These are phyloP conservation scores for Zygogramma bicolorata DNA, from an alignment of 2,888 invertebrate genomes.

Conservation along the genomic window DNA sequence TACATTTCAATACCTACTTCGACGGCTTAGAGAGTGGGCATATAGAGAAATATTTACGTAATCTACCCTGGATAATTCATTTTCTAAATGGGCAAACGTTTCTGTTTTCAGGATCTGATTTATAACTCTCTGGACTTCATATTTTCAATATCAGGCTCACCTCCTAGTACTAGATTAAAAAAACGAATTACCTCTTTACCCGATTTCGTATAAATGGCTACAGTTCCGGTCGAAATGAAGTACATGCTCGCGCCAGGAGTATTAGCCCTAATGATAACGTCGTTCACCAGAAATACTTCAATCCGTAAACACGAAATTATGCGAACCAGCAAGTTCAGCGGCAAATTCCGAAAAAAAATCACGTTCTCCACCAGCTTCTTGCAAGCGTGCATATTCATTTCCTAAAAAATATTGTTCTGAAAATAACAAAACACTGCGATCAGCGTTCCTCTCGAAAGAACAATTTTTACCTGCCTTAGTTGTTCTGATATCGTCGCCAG, in stretches of 20 bases:
- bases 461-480: slow-evolving; percentile 59
- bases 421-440: neutral
- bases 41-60: too few relatives aligned
- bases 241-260: slow-evolving; percentile 71
- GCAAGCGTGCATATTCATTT: slow-evolving; percentile 70
- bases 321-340: slow-evolving; percentile 66
- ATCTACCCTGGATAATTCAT: too few relatives aligned
- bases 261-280: slow-evolving; percentile 69
- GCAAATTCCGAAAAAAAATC: slow-evolving; percentile 69
- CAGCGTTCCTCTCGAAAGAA: neutral
- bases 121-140: too few relatives aligned
- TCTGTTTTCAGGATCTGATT: too few relatives aligned
- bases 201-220: slow-evolving; percentile 68
- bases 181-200: slow-evolving; percentile 64
- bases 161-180: neutral
- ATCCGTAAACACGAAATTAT: slow-evolving; percentile 68
- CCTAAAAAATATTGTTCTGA: slow-evolving; percentile 57
- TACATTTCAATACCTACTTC: too few relatives aligned
- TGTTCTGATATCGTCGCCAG: slow-evolving; percentile 70
- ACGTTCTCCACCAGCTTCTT: slow-evolving; percentile 71
- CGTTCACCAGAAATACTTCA: slow-evolving; percentile 70
- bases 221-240: slow-evolving; percentile 71
- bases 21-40: too few relatives aligned
- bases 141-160: neutral
- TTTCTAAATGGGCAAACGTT: too few relatives aligned